These are phyloP conservation scores for Hydrolagus colliei DNA, from an alignment of 2,797 vertebrate species.

Conservation along the genomic window DNA sequence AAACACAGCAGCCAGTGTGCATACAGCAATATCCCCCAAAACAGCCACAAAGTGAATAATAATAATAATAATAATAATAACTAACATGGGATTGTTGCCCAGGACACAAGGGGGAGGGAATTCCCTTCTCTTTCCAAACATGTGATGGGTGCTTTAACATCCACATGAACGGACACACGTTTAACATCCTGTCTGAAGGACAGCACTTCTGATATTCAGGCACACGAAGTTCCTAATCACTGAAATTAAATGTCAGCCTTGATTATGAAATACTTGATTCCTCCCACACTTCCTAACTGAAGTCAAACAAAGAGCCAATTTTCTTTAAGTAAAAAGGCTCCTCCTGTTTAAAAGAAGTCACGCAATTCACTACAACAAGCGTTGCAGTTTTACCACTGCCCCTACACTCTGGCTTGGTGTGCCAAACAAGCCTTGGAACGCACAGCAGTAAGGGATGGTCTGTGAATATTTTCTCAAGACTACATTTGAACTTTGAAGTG, in stretches of 20 bases:
- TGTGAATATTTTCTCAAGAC: constrained; percentile 27
- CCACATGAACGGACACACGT: too few species aligned
- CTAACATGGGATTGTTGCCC: too few species aligned
- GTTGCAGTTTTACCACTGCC: not conserved
- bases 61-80: too few species aligned
- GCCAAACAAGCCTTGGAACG: constrained; percentile 19
- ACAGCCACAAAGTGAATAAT: too few species aligned
- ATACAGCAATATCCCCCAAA: too few species aligned
- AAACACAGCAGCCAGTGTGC: too few species aligned
- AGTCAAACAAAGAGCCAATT: not conserved
- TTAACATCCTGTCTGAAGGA: too few species aligned
- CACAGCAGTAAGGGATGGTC: constrained; percentile 14
- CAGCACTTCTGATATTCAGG: not conserved
- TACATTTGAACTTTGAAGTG: constrained; percentile 22
- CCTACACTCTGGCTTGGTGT: not conserved
- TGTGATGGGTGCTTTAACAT: too few species aligned
- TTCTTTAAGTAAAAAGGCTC: not conserved
- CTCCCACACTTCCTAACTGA: not conserved
- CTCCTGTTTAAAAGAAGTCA: not conserved
- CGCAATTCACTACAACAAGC: not conserved
- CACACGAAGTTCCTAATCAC: not conserved
- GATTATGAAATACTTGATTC: not conserved
- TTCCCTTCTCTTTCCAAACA: too few species aligned
- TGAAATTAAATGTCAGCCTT: not conserved
- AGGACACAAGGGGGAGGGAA: too few species aligned